Evolutionary conservation across 2,888 invertebrate species (phyloP), one percentile per base, ranked within the genome.

Genomic region (Drosophila buzzatii): DNA sequence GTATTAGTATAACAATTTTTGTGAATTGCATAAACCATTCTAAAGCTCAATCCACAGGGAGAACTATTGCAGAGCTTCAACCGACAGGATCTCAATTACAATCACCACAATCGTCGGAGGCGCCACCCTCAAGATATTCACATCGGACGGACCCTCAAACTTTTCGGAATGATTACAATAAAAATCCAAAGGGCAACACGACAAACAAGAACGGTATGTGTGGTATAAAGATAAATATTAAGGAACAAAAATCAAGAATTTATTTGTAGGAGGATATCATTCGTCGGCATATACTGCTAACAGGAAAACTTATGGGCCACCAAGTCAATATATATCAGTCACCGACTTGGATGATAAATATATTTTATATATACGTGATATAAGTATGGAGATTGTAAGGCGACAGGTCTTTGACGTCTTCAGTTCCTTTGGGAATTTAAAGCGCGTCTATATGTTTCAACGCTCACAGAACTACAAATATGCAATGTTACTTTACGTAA

Each of bases 341-440:
- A 5, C 16, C 0, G 35, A 44, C 14, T 14, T 49, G 2, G 31
- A 55, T 12, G 33, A 31, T 4, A 31, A 64, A 6, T 20, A 20
- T 9, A 16, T 59, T 6, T n/a, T 74, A 4, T 58, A 73, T 27
- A 35, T 74, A n/a, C 56, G 33, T 0, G 20, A 70, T 7, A 49
- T 74, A 10, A 49, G 39, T n/a, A 0, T n/a, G 3, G 58, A 74
- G 0, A 53, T 73, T 18, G 3, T 23, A 9, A 57, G 62, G 31
- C 69, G 49, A 4, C 64, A 70, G 44, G 16, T 73, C 10, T 65
- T 58, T 27, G 60, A 64, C 3, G 35, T 39, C 27, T 74, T 74
- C 61, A 31, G 57, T 35, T 42, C 3, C 6, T 74, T 57, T 47
- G 74, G 74, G 31, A n/a, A 20, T 8, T 14, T 74, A 18, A 52